These are phyloP conservation scores for Temnothorax curvispinosus DNA, from an alignment of 1,140 invertebrate species.

Conservation along the genomic window DNA sequence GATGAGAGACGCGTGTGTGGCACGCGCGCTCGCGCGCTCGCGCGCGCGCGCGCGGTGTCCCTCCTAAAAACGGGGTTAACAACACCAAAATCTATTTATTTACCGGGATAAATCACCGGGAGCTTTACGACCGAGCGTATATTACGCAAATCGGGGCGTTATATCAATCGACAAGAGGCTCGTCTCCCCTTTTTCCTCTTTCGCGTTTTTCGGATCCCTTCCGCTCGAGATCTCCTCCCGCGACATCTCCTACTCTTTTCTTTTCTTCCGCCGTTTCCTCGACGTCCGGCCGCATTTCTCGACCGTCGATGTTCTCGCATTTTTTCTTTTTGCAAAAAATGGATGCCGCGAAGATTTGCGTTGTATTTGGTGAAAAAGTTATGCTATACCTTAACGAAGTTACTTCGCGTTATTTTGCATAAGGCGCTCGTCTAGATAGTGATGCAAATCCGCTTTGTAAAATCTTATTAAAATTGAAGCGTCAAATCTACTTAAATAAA, in stretches of 20 bases:
- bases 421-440: not conserved
- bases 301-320: not conserved
- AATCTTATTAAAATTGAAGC: not conserved
- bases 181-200: slow-evolving; percentile 19
- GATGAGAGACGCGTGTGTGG: slow-evolving; percentile 9
- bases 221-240: not conserved
- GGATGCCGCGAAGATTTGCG: not conserved
- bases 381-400: not conserved
- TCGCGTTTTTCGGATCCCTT: not conserved
- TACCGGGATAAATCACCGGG: slow-evolving; percentile 69
- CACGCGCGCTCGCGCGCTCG: not conserved
- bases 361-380: not conserved
- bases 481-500: not conserved
- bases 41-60: not conserved
- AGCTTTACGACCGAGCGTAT: slow-evolving; percentile 69
- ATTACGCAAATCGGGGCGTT: slow-evolving; percentile 74
- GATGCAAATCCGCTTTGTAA: not conserved
- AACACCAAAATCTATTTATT: slow-evolving; percentile 74
- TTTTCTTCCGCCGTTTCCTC: not conserved
- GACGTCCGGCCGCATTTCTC: slow-evolving; percentile 16
- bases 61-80: slow-evolving; percentile 70
- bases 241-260: not conserved
- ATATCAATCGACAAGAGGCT: slow-evolving; percentile 68
- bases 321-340: not conserved
- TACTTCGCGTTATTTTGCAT: not conserved